Evolutionary conservation across 1,140 invertebrate genomes (phyloP).

Genomic region (Drosophila auraria): DNA sequence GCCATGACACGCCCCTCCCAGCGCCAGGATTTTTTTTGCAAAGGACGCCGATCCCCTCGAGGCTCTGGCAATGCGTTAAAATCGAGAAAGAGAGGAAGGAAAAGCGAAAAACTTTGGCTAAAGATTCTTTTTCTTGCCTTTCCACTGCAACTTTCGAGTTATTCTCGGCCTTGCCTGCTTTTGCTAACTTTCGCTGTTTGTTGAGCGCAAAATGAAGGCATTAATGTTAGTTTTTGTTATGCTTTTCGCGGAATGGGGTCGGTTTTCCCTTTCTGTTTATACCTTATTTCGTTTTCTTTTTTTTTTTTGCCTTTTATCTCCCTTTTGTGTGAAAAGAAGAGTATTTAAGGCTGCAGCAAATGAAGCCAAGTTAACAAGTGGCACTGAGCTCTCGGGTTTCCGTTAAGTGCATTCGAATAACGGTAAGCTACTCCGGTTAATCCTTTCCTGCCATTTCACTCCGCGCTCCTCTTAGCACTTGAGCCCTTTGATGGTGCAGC

Average conservation of each 20-base stretch:
- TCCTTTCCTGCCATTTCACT: slow-evolving; percentile 22
- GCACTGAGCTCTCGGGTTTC: slow-evolving; percentile 33
- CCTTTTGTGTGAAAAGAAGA: slow-evolving; percentile 22
- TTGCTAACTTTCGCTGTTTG: slow-evolving; percentile 66
- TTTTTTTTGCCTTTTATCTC: background rate
- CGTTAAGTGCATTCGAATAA: slow-evolving; percentile 44
- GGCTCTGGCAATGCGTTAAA: slow-evolving; percentile 65
- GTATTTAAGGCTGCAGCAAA: slow-evolving; percentile 68
- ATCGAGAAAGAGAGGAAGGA: slow-evolving; percentile 55
- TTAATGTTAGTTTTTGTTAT: slow-evolving; percentile 80
- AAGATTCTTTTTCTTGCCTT: slow-evolving; percentile 42
- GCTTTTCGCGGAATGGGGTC: slow-evolving; percentile 30
- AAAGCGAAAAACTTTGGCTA: slow-evolving; percentile 54
- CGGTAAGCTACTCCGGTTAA: slow-evolving; percentile 39
- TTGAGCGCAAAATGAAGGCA: slow-evolving; percentile 72
- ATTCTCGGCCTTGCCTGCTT: slow-evolving; percentile 24
- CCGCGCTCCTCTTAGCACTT: background rate
- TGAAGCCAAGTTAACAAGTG: slow-evolving; percentile 53
- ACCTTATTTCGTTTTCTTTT: background rate
- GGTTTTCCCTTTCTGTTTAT: slow-evolving; percentile 53
- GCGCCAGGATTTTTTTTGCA: slow-evolving; percentile 1
- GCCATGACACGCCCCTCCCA: slow-evolving; percentile 19
- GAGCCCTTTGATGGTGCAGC: slow-evolving; percentile 32
- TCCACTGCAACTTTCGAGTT: slow-evolving; percentile 40
- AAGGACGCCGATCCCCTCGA: background rate